phyloP scores from a whole-genome alignment of 2,113 vertebrate species.

The Aythya baeri region DNA sequence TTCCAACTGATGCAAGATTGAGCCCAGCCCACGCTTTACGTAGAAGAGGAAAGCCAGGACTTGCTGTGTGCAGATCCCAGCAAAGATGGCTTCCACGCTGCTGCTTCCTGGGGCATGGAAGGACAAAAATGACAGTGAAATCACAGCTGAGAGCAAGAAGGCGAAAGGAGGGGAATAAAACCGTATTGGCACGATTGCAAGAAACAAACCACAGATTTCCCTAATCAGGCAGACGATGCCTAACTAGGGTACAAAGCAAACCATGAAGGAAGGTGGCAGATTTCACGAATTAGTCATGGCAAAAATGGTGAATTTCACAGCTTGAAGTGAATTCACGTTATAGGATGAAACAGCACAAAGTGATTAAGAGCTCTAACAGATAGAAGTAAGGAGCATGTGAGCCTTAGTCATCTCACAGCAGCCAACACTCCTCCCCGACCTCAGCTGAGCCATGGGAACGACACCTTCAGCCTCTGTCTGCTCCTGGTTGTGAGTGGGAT shows the following conservation, averaged over 20 bases:
- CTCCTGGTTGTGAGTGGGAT: neutral
- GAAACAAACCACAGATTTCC: neutral
- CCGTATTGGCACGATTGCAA: neutral
- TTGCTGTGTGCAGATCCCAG: accelerated
- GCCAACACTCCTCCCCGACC: neutral
- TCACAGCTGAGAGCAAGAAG: neutral
- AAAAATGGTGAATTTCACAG: slow-evolving; percentile 69
- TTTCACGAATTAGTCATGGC: slow-evolving; percentile 61
- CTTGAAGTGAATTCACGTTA: slow-evolving; percentile 39
- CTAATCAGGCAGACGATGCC: slow-evolving; percentile 4
- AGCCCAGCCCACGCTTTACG: accelerated
- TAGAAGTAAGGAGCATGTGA: slow-evolving; percentile 56
- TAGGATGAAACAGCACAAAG: slow-evolving; percentile 52
- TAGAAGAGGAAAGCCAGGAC: neutral
- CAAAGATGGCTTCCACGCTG: accelerated
- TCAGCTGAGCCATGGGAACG: neutral
- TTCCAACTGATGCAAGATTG: neutral
- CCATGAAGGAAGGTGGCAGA: slow-evolving; percentile 45
- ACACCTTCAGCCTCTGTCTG: neutral
- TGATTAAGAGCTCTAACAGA: slow-evolving; percentile 58
- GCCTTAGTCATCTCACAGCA: slow-evolving; percentile 52
- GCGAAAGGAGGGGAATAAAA: neutral
- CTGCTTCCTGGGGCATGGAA: neutral
- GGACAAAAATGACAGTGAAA: neutral
- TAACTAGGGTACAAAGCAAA: slow-evolving; percentile 28